Evolutionary conservation across 2,888 invertebrate genomes (phyloP).

Genomic region (Philereme vetulata): DNA sequence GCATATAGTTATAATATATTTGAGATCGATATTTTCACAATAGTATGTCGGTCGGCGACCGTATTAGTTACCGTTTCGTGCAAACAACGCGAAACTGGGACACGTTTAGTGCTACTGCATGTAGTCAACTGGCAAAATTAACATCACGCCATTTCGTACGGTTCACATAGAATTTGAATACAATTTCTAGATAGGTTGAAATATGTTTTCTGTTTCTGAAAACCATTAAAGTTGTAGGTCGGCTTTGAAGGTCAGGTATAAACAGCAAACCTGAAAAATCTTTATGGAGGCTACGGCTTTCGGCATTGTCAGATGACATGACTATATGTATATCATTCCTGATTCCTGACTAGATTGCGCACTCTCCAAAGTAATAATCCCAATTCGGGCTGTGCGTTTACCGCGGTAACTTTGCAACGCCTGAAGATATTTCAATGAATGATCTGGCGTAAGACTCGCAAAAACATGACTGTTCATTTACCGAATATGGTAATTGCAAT

Average conservation of each 20-base stretch:
- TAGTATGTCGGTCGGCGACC: slow-evolving; percentile 53
- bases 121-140: slow-evolving; percentile 45
- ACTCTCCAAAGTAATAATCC: background rate
- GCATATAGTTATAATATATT: slow-evolving; percentile 4
- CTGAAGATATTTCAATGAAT: no score
- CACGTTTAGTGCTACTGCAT: slow-evolving; percentile 46
- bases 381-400: background rate
- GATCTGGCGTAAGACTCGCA: no score
- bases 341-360: background rate
- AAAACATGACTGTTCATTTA: no score
- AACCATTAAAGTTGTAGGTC: background rate
- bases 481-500: no score
- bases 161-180: slow-evolving; percentile 15
- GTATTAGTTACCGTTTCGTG: slow-evolving; percentile 62
- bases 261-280: no score
- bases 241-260: no score
- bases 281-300: background rate
- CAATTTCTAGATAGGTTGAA: slow-evolving; percentile 5
- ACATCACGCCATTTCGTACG: slow-evolving; percentile 27
- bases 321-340: no score
- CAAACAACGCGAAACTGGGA: slow-evolving; percentile 62
- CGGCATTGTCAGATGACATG: background rate
- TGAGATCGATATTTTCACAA: slow-evolving; percentile 33
- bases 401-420: no score
- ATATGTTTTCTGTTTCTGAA: background rate